Base-by-base conservation (phyloP, 2,797 vertebrate genomes). In the Pteronotus mesoamericanus region DNA sequence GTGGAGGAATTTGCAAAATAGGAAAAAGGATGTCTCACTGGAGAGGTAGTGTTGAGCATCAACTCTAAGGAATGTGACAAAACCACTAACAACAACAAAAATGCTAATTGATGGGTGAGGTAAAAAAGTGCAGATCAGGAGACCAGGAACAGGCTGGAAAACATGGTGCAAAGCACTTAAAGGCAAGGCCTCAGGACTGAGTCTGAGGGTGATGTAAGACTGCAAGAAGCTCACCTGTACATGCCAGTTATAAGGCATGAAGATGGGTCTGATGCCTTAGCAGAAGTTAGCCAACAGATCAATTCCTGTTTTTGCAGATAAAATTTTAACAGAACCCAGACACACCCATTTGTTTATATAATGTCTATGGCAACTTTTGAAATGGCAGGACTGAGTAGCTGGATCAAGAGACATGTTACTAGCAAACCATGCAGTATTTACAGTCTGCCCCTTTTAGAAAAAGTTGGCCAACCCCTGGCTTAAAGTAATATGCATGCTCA, bases 311-410 rank as follows among this genome's bases (percentile, higher is more conserved):
- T 93, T 86, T 86, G 53, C 48, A 59, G 64, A 91, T 66, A 46
- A 75, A 64, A 77, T 93, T 80, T 87, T 86, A 69, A 86, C 77
- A n/a, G 16, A 80, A 91, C 4, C 22, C 57, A 92, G 37, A 18
- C 34, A 61, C 14, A 83, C 16, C 74, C 71, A 84, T 37, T 89
- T 94, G 39, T 86, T 97, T 89, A 75, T 59, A 29, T 79, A 86
- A 72, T 66, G 26, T 94, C 87, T 91, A 19, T 75, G 46, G 22
- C 34, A 72, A 57, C 53, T 71, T 93, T 83, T 48, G 22, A 15
- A 82, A 39, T 32, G n/a, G 75, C 22, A 39, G 15, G 32, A 29
- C 21, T 68, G 57, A 91, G 39, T 59, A 37, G 1, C 78, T 85
- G 37, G 48, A 86, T 82, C 84, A 75, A 61, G 66, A 93, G 57